Base-by-base conservation (phyloP, 2,888 invertebrate genomes). In the Lasioglossum lativentre region DNA sequence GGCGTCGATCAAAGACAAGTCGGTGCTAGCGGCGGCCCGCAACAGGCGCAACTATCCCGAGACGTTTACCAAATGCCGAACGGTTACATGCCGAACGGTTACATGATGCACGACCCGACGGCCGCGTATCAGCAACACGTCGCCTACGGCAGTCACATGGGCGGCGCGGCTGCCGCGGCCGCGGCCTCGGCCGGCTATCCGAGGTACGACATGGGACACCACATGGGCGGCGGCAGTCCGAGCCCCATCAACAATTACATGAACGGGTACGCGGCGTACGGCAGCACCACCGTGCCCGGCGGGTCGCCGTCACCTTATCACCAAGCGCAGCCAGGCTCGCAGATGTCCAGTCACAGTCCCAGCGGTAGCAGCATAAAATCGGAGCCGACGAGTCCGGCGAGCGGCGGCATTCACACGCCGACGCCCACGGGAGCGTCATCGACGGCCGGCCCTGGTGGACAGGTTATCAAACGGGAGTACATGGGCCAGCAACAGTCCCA, bases 71-170 rank as follows among this genome's bases (percentile, higher is more conserved):
- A 98, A 95, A 98, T 98, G 97, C 97, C 98, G 59, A 99, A 98
- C 95, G 99, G 99, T 0, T 99, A 99, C 96, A 99, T 99, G 98
- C 98, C 99, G 82, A 99, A 99, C 95, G 99, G 99, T 14, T 99
- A 99, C 95, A 98, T 98, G 97, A 98, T 98, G 97, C 97, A 97
- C 93, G 97, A 98, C 93, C 97, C 97, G 59, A 97, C 97, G 91
- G 97, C 97, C 12, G 97, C 97, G 92, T 97, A 98, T 93, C 98
- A 98, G 94, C 97, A 97, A 83, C 97, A 97, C 82, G 97, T 97
- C 92, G 97, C 97, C 92, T 96, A 96, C 91, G 95, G 95, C 74
- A 95, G 95, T 74, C 96, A 96, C 92, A 95, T 95, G 95, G 95
- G 93, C 88, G 95, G 93, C 87, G 97, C 95, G 95, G 96, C 83